Percentiles rank a stretch among this genome's conserved stretches.
Conservation (phyloP, 2,888 invertebrate genomes). For the Eupithecia abbreviata region DNA sequence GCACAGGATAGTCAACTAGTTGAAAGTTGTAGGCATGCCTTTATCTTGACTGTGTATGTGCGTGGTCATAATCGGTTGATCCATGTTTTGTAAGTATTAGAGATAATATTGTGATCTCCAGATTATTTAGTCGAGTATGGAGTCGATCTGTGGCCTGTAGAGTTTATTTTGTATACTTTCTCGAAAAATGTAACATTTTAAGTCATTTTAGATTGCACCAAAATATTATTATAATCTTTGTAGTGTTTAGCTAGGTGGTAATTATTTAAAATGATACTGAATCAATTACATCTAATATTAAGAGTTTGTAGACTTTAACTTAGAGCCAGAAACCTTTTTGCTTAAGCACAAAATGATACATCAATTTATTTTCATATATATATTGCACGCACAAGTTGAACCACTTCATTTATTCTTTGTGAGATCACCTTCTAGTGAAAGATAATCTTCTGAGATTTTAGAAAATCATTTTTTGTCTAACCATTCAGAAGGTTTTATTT, state of each 20-base stretch:
- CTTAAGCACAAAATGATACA: neutral
- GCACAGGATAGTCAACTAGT: slow-evolving; percentile 9
- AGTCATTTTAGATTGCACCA: slow-evolving; percentile 42
- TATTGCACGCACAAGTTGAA: neutral
- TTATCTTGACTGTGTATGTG: slow-evolving; percentile 1
- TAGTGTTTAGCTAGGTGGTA: neutral
- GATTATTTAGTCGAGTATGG: slow-evolving; percentile 64
- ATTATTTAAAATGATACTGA: neutral
- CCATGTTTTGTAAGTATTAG: slow-evolving; percentile 59
- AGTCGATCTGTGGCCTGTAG: slow-evolving; percentile 66
- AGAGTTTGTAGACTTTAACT: neutral
- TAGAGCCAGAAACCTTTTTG: neutral
- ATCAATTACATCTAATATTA: neutral
- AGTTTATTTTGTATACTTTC: slow-evolving; percentile 41
- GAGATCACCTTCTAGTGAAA: no score
- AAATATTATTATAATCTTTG: slow-evolving; percentile 32
- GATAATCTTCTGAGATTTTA: neutral
- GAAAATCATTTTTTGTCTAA: neutral
- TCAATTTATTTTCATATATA: neutral
- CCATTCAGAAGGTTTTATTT: neutral
- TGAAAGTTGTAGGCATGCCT: slow-evolving; percentile 9
- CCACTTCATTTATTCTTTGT: neutral
- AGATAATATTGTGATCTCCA: slow-evolving; percentile 79
- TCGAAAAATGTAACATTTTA: slow-evolving; percentile 36
- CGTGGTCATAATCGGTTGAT: slow-evolving; percentile 20